These are phyloP conservation scores for Hypotaenidia okinawae DNA, from an alignment of 2,797 vertebrate genomes.

Conservation along the genomic window DNA sequence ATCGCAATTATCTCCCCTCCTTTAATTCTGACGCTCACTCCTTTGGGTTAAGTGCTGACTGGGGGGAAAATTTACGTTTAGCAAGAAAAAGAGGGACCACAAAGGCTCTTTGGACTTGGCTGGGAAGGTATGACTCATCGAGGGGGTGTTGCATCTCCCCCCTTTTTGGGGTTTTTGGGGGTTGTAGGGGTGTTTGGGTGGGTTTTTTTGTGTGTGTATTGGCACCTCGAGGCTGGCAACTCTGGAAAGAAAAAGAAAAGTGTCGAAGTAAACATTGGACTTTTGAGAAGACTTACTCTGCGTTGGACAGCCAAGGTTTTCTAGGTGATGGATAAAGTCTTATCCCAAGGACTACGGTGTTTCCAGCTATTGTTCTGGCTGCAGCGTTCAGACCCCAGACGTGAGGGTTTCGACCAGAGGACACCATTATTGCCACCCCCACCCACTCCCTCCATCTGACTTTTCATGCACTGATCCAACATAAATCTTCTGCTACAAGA, in stretches of 20 bases:
- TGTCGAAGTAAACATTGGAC: not conserved
- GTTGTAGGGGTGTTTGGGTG: too few species aligned
- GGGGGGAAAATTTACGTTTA: not conserved
- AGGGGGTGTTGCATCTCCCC: not conserved
- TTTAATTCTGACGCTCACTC: not conserved
- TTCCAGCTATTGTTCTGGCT: slow-evolving; percentile 2
- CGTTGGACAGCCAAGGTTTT: not conserved
- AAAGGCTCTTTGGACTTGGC: not conserved
- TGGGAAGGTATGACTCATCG: not conserved
- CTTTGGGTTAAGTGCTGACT: slow-evolving; percentile 65
- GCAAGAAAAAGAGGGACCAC: not conserved
- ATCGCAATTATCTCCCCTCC: slow-evolving; percentile 55
- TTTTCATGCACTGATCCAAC: not conserved
- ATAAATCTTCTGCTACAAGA: not conserved
- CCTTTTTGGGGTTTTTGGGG: too few species aligned
- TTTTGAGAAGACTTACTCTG: not conserved
- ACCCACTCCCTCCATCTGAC: not conserved
- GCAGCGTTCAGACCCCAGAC: not conserved
- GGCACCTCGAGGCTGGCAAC: not conserved
- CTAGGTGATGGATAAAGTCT: not conserved
- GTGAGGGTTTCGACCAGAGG: not conserved
- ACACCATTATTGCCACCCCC: not conserved
- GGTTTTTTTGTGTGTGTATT: too few species aligned
- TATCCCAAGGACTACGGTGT: not conserved
- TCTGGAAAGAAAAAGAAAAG: not conserved